Conservation (phyloP, 92 coral and sea anemone genomes). For the Blastomussa wellsi region DNA sequence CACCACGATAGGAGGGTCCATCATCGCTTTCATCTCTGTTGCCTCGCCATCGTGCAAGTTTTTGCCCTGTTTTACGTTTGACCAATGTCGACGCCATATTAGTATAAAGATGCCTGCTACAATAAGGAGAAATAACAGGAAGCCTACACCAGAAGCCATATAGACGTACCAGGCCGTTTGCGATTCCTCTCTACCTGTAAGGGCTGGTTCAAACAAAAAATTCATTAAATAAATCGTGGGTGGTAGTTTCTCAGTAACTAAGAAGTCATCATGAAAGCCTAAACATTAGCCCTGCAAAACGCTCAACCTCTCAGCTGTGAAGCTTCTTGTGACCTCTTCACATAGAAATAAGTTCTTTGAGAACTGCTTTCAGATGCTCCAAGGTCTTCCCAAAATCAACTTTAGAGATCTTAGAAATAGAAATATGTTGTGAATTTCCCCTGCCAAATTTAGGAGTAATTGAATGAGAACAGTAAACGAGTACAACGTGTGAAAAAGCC, state of each 20-base stretch:
- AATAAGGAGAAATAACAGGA: neutral
- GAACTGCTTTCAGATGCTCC: too few relatives aligned
- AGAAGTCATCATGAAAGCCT: too few relatives aligned
- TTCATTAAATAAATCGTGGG: too few relatives aligned
- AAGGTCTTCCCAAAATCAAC: too few relatives aligned
- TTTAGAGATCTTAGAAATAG: too few relatives aligned
- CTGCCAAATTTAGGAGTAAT: neutral
- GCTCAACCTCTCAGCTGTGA: too few relatives aligned
- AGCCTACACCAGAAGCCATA: neutral
- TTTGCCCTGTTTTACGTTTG: neutral
- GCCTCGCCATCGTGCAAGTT: neutral
- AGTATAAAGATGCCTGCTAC: neutral
- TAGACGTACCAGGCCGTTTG: constrained; percentile 8
- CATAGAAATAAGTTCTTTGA: too few relatives aligned
- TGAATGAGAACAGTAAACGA: neutral
- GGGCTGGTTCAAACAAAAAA: constrained; percentile 3
- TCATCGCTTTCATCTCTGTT: neutral
- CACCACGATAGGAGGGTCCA: neutral
- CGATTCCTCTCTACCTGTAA: neutral
- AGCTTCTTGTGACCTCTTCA: too few relatives aligned
- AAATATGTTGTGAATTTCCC: too few relatives aligned
- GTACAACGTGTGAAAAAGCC: neutral
- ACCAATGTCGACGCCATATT: constrained; percentile 19
- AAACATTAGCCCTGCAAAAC: too few relatives aligned
- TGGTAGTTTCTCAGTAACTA: too few relatives aligned